Percentiles rank a stretch among this genome's conserved stretches.
Evolutionary conservation across 2,888 invertebrate species (phyloP).

Genomic region (Lordiphosa fenestrarum): DNA sequence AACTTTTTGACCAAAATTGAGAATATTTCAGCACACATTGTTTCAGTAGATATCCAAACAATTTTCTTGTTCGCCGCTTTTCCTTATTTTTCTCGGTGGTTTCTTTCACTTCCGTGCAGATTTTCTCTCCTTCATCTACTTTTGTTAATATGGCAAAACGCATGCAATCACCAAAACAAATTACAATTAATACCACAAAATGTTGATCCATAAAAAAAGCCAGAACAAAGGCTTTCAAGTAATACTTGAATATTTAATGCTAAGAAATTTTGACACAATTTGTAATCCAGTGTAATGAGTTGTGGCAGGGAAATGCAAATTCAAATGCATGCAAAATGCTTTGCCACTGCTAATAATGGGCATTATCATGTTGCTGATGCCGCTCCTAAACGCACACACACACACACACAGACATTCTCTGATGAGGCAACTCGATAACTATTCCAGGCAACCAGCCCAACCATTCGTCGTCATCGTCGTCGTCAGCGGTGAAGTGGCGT

Average conservation of each 20-base stretch:
- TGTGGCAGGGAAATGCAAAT: conserved; percentile 51
- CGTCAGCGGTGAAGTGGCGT: neutral
- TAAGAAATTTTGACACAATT: neutral
- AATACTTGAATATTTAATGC: neutral
- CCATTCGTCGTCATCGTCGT: conserved; percentile 22
- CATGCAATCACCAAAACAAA: too few relatives aligned
- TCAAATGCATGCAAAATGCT: conserved; percentile 55
- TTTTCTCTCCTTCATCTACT: too few relatives aligned
- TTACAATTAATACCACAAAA: too few relatives aligned
- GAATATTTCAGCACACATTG: too few relatives aligned
- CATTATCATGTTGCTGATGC: conserved; percentile 54
- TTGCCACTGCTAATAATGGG: conserved; percentile 67
- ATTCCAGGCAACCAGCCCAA: conserved; percentile 44
- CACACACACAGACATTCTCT: conserved; percentile 17
- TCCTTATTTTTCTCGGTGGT: too few relatives aligned
- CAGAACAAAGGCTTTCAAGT: too few relatives aligned
- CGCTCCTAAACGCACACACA: conserved; percentile 14
- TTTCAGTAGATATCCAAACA: too few relatives aligned
- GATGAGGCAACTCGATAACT: conserved; percentile 53
- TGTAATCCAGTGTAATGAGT: conserved; percentile 35
- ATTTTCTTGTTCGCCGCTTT: too few relatives aligned
- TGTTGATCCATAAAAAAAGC: too few relatives aligned
- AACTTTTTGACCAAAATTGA: too few relatives aligned
- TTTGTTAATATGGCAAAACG: too few relatives aligned
- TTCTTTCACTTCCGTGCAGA: too few relatives aligned